phyloP scores from a whole-genome alignment of 2,113 vertebrate species.

The human region GRCh38 chr9:15260501-15261000 shows the following conservation, averaged over 20 bases:
- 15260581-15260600: background rate
- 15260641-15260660: background rate
- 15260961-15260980: background rate
- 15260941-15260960: slow-evolving; percentile 9
- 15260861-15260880: background rate
- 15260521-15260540: slow-evolving; percentile 42
- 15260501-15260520: background rate
- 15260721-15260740: background rate
- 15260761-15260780: background rate
- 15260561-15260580: slow-evolving; percentile 30
- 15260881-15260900: background rate
- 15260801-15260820: background rate
- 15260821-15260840: background rate
- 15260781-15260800: slow-evolving; percentile 12
- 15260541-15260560: background rate
- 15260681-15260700: background rate
- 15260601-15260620: background rate
- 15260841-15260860: background rate
- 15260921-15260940: background rate
- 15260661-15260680: background rate
- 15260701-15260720: slow-evolving; percentile 2
- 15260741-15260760: background rate
- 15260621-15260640: background rate
- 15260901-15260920: background rate
- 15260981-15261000: background rate